Percentiles rank a stretch among this genome's conserved stretches.
phyloP scores from a whole-genome alignment of 2,888 invertebrate genomes.

The Criorhina ranunculi region DNA sequence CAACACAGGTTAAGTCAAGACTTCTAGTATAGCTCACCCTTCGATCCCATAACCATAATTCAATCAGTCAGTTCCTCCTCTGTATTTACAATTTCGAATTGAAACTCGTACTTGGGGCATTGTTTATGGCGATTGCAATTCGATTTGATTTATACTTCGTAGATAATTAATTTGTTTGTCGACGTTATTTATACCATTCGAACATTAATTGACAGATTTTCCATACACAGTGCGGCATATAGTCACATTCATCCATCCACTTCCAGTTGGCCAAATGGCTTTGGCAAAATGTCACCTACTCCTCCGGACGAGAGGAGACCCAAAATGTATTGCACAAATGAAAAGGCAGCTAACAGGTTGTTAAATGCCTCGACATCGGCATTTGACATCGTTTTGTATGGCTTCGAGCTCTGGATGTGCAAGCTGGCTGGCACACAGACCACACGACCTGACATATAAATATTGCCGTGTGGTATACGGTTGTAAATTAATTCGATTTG shows the following conservation, averaged over 20 bases:
- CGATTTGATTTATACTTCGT: conserved; percentile 77
- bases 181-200: conserved; percentile 74
- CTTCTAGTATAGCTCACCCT: conserved; percentile 28
- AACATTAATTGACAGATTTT: conserved; percentile 76
- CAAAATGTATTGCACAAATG: conserved; percentile 22
- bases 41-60: conserved; percentile 64
- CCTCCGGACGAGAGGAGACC: conserved; percentile 4
- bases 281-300: conserved; percentile 21
- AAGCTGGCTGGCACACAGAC: conserved; percentile 17
- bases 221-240: conserved; percentile 12
- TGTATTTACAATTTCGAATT: conserved; percentile 60
- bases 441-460: conserved; percentile 40
- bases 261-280: conserved; percentile 18
- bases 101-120: conserved; percentile 59
- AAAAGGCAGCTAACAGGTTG: conserved; percentile 33
- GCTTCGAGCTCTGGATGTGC: conserved; percentile 34
- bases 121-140: conserved; percentile 77
- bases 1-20: conserved; percentile 43
- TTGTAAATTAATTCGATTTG: conserved; percentile 20
- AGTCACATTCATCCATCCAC: conserved; percentile 27
- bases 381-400: conserved; percentile 50
- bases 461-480: conserved; percentile 9
- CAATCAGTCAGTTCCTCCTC: conserved; percentile 57
- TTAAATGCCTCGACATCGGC: conserved; percentile 41
- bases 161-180: conserved; percentile 77